Evolutionary conservation across 2,113 vertebrate species (phyloP), one percentile per base, ranked within the genome.

Genomic region (Pardalotus punctatus): DNA sequence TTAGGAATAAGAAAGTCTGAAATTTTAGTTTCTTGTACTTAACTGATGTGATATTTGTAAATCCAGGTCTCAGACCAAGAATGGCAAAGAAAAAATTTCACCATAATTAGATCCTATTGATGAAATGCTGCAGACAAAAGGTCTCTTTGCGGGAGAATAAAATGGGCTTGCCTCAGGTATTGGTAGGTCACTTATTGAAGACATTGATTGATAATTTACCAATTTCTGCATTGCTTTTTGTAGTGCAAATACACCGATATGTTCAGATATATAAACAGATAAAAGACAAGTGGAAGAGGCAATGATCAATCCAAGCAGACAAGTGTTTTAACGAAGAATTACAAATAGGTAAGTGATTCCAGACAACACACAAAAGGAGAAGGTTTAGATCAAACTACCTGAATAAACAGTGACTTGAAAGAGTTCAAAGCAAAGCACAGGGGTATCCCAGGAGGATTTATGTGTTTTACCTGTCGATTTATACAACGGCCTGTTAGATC

Each of bases 131-230:
- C 43, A 90, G 88, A 93, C 50, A 53, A 88, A 94, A 93, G 47
- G 16, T 83, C 51, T 74, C 42, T 85, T n/a, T 38, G 43, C 5
- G 4, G 24, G 24, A 43, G 14, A 20, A 56, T 48, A 56, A 88
- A 88, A 95, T 83, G 48, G 60, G 12, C 31, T 94, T 88, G 73
- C 78, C 81, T 92, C 67, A 86, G 58, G 74, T 94, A 90, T 71
- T 95, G 90, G 16, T 92, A 50, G 65, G n/a, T 36, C 72, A 83
- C n/a, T 78, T 93, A 86, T 86, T 92, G 93, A 71, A 88, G 82
- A 57, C 76, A 67, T 48, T 88, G 88, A 83, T 74, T 86, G 67
- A 95, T 90, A 95, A 86, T 28, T 86, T 83, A 74, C 36, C 72
- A 74, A 73, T 80, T 20, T 62, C 64, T 56, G 24, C 28, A 45